Conservation (phyloP, 2,888 invertebrate species). For the Ophion ellenae region DNA sequence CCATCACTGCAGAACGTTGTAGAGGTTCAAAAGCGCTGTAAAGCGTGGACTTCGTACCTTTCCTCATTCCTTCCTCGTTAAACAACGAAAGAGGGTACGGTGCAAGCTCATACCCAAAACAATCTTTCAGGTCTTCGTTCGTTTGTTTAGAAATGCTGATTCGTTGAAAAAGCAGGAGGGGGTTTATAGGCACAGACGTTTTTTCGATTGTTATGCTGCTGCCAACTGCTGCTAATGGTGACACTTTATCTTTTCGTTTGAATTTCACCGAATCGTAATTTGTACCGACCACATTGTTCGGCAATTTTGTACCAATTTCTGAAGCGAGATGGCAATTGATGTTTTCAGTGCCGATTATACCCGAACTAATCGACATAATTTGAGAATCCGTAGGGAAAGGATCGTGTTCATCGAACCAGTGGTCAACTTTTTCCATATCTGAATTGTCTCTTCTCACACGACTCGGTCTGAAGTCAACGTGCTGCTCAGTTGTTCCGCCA, state of each 20-base stretch:
- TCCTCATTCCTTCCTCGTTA: constrained; percentile 62
- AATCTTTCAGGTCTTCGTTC: constrained; percentile 62
- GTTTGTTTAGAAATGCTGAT: constrained; percentile 64
- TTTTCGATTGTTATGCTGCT: constrained; percentile 27
- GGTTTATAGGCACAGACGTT: constrained; percentile 29
- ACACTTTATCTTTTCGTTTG: constrained; percentile 62
- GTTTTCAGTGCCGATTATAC: constrained; percentile 22
- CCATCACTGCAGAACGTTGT: constrained; percentile 20
- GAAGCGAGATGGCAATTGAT: constrained; percentile 53
- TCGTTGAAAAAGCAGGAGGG: constrained; percentile 61
- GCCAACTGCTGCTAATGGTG: constrained; percentile 50
- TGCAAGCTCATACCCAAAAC: constrained; percentile 65
- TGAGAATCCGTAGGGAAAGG: constrained; percentile 54
- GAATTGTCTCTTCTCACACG: constrained; percentile 53
- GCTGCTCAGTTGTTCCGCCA: constrained; percentile 51
- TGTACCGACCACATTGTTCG: constrained; percentile 38
- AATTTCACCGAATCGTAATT: constrained; percentile 52
- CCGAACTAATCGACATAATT: constrained; percentile 51
- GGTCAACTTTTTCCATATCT: constrained; percentile 51
- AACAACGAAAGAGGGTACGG: constrained; percentile 67
- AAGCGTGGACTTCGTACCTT: constrained; percentile 50
- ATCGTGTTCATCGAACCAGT: constrained; percentile 55
- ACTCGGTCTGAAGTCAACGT: constrained; percentile 50
- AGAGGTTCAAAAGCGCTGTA: constrained; percentile 57
- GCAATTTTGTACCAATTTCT: constrained; percentile 30